A percentile compares a stretch with the other conserved stretches of the same genome.
Evolutionary conservation across 2,888 invertebrate species (phyloP).

Genomic region (Tachystola acroxantha): DNA sequence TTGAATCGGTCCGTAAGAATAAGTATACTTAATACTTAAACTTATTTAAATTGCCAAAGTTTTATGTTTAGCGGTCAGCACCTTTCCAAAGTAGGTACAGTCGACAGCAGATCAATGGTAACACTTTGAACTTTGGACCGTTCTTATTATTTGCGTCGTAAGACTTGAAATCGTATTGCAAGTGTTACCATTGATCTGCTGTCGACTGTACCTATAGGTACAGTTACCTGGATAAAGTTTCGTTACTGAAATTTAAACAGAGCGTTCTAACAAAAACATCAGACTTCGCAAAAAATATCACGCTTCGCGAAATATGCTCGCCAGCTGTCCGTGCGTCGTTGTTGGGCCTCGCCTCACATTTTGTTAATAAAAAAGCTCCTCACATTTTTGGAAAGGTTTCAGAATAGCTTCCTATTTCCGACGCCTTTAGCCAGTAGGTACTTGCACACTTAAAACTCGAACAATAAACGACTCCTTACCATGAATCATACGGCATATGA

Average conservation of each 20-base stretch:
- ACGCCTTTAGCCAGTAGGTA: conserved; percentile 6
- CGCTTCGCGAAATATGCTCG: conserved; percentile 58
- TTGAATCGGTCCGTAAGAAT: background rate
- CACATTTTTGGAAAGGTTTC: conserved; percentile 9
- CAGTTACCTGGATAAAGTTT: conserved; percentile 50
- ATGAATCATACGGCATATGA: conserved; percentile 58
- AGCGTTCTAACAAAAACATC: conserved; percentile 43
- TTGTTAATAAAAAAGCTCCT: conserved; percentile 22
- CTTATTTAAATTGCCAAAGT: conserved; percentile 13
- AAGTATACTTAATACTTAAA: conserved; percentile 6
- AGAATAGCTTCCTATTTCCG: conserved; percentile 7
- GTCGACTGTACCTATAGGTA: too few species aligned
- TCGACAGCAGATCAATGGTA: too few species aligned
- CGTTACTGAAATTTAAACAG: conserved; percentile 62
- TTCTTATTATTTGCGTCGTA: too few species aligned
- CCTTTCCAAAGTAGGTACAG: conserved; percentile 20
- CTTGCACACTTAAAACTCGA: conserved; percentile 20
- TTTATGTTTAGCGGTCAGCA: conserved; percentile 23
- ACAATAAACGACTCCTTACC: conserved; percentile 28
- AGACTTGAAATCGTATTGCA: too few species aligned
- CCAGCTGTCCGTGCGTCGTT: conserved; percentile 47
- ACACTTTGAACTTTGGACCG: too few species aligned
- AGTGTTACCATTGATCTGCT: too few species aligned
- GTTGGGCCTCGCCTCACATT: too few species aligned
- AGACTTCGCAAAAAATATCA: conserved; percentile 63